Base-by-base conservation (phyloP, 2,113 vertebrate species). In the Circaetus cinerascens region DNA sequence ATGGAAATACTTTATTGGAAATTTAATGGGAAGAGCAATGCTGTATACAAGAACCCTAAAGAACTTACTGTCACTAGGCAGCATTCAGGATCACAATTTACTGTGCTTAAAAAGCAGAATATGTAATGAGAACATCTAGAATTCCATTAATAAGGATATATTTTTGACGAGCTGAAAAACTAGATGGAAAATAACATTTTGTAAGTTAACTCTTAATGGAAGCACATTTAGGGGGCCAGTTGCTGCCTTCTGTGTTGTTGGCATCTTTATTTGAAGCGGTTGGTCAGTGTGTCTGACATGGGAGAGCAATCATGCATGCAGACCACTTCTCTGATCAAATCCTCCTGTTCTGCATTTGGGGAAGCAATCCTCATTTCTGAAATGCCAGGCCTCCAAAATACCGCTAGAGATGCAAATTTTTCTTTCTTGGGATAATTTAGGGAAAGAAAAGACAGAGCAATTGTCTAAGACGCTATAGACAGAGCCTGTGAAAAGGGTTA, bases 1-100 rank as follows among this genome's bases (percentile, higher is more conserved):
- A 80, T 88, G 89, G 71, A 87, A 95, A 91, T 90, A 40, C 46
- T 93, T 95, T 94, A 91, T 95, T 95, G 93, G 93, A 93, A 95
- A 94, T 93, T 13, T 91, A 94, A 96, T 76, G 87, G 89, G 88
- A 94, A 95, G 87, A 92, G 93, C 77, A 84, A 30, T 30, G 62
- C 66, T 75, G 83, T 90, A 25, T 15, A 56, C 60, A 87, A 29
- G 79, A 83, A 71, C 59, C 63, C 76, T 77, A 34, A 74, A 93
- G 59, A 93, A 74, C 48, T 94, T 73, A 38, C 26, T 43, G 34
- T 50, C 76, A 73, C 34, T 3, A 48, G 87, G 77, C 77, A 95
- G 91, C 8, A 0, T 30, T 88, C 45, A 77, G 91, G 46, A 69
- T 53, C 6, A 3, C 73, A 66, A 80, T 93, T 94, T 90, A 69